Evolutionary conservation across 2,797 vertebrate species (phyloP), one percentile per base, ranked within the genome.

Genomic region (Pogoniulus pusillus): DNA sequence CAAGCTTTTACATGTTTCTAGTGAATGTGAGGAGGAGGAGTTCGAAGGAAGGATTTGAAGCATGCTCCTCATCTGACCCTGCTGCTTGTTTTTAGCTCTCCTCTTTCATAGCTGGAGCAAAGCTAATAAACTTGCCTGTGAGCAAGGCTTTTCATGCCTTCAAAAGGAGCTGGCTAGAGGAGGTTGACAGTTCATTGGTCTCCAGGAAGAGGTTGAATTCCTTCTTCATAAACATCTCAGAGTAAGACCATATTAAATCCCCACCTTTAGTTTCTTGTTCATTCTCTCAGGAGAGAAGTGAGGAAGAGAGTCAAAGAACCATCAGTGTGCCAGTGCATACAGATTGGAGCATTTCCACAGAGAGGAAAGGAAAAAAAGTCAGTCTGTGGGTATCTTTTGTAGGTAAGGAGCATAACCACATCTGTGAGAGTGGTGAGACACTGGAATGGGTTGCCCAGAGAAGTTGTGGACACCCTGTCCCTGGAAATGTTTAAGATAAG

Each of bases 161-260:
- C 77, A 51, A 51, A 69, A 68, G 53, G 83, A 85, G 35, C 51
- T 89, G 89, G 41, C 69, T 78, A 77, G 59, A 85, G 59, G 78
- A 84, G 69, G 69, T 12, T 91, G 93, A 70, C 81, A 91, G 82
- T 78, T 91, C 79, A 34, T 69, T 69, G 76, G 55, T 90, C 89
- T 81, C 73, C 89, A 83, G 92, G 92, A 94, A 94, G 26, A 72
- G 53, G 59, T 94, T 0, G 0, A 89, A 94, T 95, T 91, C 72
- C 82, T 87, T 80, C 75, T 81, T 93, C 53, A 72, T 66, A 85
- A 90, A 90, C 59, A 63, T 75, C 74, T 87, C 37, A 57, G 70
- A 76, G 69, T 35, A 82, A 62, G 20, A 90, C 89, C 82, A 80
- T 68, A 80, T 35, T 69, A 85, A 91, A 68, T 19, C n/a, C 66